Evolutionary conservation across 2,797 vertebrate species (phyloP).

Genomic region (Oryzias dopingdopingensis): DNA sequence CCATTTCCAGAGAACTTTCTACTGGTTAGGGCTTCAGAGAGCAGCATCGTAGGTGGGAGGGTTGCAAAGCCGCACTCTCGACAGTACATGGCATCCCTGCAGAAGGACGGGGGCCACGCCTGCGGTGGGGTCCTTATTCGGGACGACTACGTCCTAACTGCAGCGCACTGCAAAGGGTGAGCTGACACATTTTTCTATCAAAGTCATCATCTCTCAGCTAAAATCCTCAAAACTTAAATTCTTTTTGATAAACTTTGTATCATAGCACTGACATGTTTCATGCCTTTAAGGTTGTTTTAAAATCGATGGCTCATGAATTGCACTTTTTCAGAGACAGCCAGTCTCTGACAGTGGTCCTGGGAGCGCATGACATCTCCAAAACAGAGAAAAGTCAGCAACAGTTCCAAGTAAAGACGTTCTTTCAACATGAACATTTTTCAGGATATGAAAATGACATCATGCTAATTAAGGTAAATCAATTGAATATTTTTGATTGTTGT

Average conservation of each 20-base stretch:
- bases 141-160: conserved; percentile 69
- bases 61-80: conserved; percentile 66
- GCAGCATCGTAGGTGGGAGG: conserved; percentile 60
- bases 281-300: not conserved
- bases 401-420: conserved; percentile 36
- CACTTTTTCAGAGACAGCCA: rapidly evolving
- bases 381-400: conserved; percentile 62
- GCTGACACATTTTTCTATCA: conserved; percentile 1
- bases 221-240: too few relatives aligned
- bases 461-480: conserved; percentile 67
- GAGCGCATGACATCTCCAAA: conserved; percentile 60
- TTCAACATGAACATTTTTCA: conserved; percentile 11
- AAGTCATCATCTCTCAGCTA: too few relatives aligned
- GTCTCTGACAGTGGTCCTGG: conserved; percentile 56
- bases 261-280: too few relatives aligned
- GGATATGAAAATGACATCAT: conserved; percentile 60
- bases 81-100: conserved; percentile 75
- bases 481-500: too few relatives aligned
- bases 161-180: conserved; percentile 67
- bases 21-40: conserved; percentile 43
- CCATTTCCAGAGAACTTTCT: too few relatives aligned
- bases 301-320: not conserved
- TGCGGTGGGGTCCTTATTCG: conserved; percentile 74
- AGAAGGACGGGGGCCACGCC: rapidly evolving
- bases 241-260: too few relatives aligned